A percentile compares a stretch with the other conserved stretches of the same genome.
Conservation (phyloP, 1,140 invertebrate species). For the Globodera ellingtonae region DNA sequence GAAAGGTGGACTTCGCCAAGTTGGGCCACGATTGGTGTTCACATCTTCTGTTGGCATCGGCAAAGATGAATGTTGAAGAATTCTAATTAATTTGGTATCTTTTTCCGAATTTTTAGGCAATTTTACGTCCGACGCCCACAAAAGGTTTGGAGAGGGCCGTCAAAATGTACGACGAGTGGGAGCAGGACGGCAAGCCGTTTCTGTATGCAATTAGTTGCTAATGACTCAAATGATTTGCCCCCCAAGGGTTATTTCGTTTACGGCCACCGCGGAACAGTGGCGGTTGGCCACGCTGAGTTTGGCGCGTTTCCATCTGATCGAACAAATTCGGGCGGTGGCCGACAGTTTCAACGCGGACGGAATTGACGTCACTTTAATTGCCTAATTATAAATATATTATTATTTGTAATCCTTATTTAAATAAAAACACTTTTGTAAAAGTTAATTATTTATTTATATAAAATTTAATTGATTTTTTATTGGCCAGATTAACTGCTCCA, state of each 20-base stretch:
- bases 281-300: background rate
- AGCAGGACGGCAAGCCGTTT: slow-evolving; percentile 20
- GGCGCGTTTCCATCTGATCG: slow-evolving; percentile 13
- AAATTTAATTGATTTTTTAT: background rate
- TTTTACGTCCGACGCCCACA: background rate
- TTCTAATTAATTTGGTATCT: slow-evolving; percentile 6
- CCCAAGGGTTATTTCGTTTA: slow-evolving; percentile 16
- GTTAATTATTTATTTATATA: background rate
- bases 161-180: slow-evolving; percentile 30
- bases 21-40: slow-evolving; percentile 34
- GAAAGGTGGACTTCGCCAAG: slow-evolving; percentile 17
- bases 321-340: slow-evolving; percentile 15
- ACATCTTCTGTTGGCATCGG: slow-evolving; percentile 19
- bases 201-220: slow-evolving; percentile 5
- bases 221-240: background rate
- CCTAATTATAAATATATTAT: no score
- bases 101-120: background rate
- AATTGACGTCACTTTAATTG: slow-evolving; percentile 5
- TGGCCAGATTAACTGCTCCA: slow-evolving; percentile 23
- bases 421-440: no score
- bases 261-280: slow-evolving; percentile 21
- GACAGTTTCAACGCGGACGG: slow-evolving; percentile 32
- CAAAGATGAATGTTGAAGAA: background rate
- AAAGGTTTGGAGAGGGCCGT: slow-evolving; percentile 16
- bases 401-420: no score